Percentiles rank a stretch among this genome's conserved stretches.
These are phyloP conservation scores for Phyto melanocephala DNA, from an alignment of 2,888 invertebrate genomes.

Conservation along the genomic window DNA sequence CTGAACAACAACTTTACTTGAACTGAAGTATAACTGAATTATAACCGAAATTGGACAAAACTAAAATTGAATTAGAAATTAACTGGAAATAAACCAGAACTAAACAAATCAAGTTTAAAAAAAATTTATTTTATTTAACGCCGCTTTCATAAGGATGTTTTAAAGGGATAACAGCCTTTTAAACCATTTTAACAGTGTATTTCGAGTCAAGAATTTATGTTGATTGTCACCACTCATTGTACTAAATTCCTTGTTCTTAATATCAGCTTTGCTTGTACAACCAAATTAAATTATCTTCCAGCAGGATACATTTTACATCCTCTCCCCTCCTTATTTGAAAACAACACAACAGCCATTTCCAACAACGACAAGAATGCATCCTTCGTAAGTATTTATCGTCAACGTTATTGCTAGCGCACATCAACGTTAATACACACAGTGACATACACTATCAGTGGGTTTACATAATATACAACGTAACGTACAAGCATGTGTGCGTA, in stretches of 20 bases:
- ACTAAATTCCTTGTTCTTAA: conserved; percentile 20
- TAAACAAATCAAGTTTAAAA: too few species aligned
- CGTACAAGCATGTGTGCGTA: background rate
- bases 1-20: too few species aligned
- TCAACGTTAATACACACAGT: background rate
- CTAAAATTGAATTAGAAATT: too few species aligned
- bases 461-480: conserved; percentile 42
- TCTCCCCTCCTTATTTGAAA: conserved; percentile 75
- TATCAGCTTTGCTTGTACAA: conserved; percentile 69
- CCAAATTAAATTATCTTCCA: conserved; percentile 79
- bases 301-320: conserved; percentile 70
- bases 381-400: background rate
- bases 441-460: conserved; percentile 42
- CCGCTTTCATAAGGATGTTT: too few species aligned
- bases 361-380: conserved; percentile 17
- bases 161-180: too few species aligned
- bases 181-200: too few species aligned
- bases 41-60: too few species aligned
- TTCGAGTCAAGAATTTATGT: background rate
- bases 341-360: conserved; percentile 41
- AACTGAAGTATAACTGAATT: too few species aligned
- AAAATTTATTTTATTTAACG: too few species aligned
- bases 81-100: too few species aligned
- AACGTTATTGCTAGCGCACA: background rate
- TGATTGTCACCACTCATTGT: conserved; percentile 44